These are phyloP conservation scores for Erynnis tages DNA, from an alignment of 2,888 invertebrate species.

Conservation along the genomic window DNA sequence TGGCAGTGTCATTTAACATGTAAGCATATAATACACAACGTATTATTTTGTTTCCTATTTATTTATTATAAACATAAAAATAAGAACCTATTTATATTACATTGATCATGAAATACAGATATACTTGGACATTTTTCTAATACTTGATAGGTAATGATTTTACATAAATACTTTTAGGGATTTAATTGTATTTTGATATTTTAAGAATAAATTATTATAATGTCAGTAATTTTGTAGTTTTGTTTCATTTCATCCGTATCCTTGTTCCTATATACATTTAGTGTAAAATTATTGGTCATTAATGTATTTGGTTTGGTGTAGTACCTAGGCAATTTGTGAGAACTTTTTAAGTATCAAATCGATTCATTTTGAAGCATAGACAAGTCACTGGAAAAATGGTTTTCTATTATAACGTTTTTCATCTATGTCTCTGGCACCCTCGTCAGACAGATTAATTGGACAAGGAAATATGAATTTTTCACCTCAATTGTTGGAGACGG, in stretches of 20 bases:
- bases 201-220: conserved; percentile 45
- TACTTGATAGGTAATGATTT: conserved; percentile 35
- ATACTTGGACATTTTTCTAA: conserved; percentile 27
- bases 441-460: too few species aligned
- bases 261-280: too few species aligned
- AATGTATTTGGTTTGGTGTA: too few species aligned
- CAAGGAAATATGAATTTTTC: too few species aligned
- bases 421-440: too few species aligned
- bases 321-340: too few species aligned
- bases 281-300: too few species aligned
- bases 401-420: too few species aligned
- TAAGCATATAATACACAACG: conserved; percentile 4
- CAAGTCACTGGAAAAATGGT: too few species aligned
- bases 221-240: conserved; percentile 36
- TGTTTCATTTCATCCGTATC: conserved; percentile 25
- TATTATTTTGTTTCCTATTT: neutral
- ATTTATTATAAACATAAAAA: conserved; percentile 2
- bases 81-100: conserved; percentile 16
- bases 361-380: too few species aligned
- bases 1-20: conserved; percentile 17
- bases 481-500: too few species aligned
- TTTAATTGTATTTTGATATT: conserved; percentile 46
- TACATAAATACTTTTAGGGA: conserved; percentile 40
- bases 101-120: conserved; percentile 20
- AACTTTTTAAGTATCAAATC: too few species aligned